Base-by-base conservation (phyloP, 2,888 invertebrate species). In the Beris morrisii region DNA sequence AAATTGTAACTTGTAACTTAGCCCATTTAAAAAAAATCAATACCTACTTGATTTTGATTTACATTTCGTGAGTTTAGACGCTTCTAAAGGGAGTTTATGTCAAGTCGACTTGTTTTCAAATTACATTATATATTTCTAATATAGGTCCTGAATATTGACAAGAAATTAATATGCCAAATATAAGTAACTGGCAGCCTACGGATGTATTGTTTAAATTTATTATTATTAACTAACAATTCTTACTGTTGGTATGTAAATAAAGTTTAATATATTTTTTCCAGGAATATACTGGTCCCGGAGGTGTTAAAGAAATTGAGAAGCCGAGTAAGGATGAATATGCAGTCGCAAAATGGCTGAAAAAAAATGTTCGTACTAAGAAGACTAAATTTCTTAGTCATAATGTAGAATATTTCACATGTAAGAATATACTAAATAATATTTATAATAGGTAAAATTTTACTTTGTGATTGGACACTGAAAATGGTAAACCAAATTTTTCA, bases 341-440 rank as follows among this genome's bases (percentile, higher is more conserved):
- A 0, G 87, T 99, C 54, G 98, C 97, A 0, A 95, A 95, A 79
- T 97, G 95, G 91, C 83, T 99, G 73, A 90, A 94, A 64, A 92
- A 93, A 71, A 95, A 96, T 82, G 90, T 97, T 30, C 95, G 93
- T 44, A 92, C 91, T 4, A 97, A 97, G 83, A 95, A 93, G 79
- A 97, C 97, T 0, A 97, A 96, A 81, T 95, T 98, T 78, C 85
- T 97, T 59, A 95, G 93, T 76, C 97, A 98, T 79, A 92, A 95
- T 81, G 97, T 98, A 11, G 94, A 96, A 79, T 98, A 97, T 82
- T 98, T 98, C 77, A 94, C 94, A 72, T 94, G 95, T 88, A 83
- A 76, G 38, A 30, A 59, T 12, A 63, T 38, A 13, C 32, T 22
- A 22, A 22, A 22, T 2, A 22, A 22, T 22, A 22, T 22, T 22